phyloP scores from a whole-genome alignment of 2,113 vertebrate species.

The Rhombomys opimus region DNA sequence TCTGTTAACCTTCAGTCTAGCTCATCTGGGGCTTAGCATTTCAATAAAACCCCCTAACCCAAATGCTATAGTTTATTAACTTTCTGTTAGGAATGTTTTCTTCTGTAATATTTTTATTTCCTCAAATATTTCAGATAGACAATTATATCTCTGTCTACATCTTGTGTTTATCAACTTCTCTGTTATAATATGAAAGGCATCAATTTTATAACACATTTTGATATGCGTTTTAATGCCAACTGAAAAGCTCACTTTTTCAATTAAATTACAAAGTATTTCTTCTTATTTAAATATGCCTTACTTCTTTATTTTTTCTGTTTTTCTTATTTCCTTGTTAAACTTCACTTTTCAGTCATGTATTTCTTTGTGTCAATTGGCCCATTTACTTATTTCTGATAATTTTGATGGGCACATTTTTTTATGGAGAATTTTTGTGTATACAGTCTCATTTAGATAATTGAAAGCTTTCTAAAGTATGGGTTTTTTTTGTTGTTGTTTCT shows the following conservation, averaged over 20 bases:
- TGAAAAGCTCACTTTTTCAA: background rate
- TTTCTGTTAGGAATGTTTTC: slow-evolving; percentile 40
- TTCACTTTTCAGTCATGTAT: background rate
- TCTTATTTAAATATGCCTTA: background rate
- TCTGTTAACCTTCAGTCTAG: background rate
- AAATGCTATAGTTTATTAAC: background rate
- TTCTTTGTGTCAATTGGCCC: background rate
- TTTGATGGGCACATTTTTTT: background rate
- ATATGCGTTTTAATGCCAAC: background rate
- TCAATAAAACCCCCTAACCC: background rate
- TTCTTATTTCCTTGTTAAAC: background rate
- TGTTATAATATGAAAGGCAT: background rate
- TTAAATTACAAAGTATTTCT: background rate
- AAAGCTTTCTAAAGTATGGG: background rate
- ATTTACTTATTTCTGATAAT: background rate
- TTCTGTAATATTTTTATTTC: slow-evolving; percentile 15
- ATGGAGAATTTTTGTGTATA: background rate
- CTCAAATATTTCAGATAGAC: background rate
- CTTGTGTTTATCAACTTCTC: background rate
- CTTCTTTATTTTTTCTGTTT: background rate
- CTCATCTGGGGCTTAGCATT: background rate
- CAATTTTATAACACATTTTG: slow-evolving; percentile 17
- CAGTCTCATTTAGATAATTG: background rate
- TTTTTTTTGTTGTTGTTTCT: background rate
- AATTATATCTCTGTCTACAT: background rate